A percentile compares a stretch with the other conserved stretches of the same genome.
Evolutionary conservation across 1,140 invertebrate species (phyloP).

Genomic region (Orussus abietinus): DNA sequence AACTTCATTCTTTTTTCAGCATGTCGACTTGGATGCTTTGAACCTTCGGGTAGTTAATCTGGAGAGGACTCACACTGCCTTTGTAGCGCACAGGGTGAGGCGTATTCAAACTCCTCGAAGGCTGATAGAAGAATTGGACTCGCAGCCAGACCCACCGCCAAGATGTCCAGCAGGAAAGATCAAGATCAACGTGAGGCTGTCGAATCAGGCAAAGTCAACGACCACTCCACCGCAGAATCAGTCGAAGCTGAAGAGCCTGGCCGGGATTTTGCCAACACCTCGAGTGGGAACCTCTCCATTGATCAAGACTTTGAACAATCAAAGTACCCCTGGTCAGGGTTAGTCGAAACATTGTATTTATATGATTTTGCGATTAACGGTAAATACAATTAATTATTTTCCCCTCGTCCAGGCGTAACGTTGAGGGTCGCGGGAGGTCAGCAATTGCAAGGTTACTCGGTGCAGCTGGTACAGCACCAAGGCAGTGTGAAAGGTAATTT

Average conservation of each 20-base stretch:
- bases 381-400: neutral
- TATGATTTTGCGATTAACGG: conserved; percentile 1
- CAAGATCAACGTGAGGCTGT: conserved; percentile 55
- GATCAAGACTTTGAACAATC: conserved; percentile 41
- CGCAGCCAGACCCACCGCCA: conserved; percentile 59
- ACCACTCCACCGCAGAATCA: conserved; percentile 27
- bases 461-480: conserved; percentile 61
- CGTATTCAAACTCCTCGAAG: conserved; percentile 69
- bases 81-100: conserved; percentile 75
- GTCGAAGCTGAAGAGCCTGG: conserved; percentile 41
- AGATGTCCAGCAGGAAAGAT: conserved; percentile 65
- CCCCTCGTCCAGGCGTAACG: conserved; percentile 43
- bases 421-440: conserved; percentile 50
- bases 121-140: conserved; percentile 75
- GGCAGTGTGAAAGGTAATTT: conserved; percentile 56
- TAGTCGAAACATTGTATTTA: neutral
- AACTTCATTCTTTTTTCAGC: conserved; percentile 57
- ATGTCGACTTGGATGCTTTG: conserved; percentile 64
- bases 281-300: conserved; percentile 48
- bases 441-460: conserved; percentile 52
- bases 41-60: conserved; percentile 72
- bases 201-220: conserved; percentile 43
- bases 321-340: conserved; percentile 38
- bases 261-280: conserved; percentile 41
- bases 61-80: conserved; percentile 72